phyloP scores from a whole-genome alignment of 1,140 invertebrate genomes.

The Cryptotermes secundus region DNA sequence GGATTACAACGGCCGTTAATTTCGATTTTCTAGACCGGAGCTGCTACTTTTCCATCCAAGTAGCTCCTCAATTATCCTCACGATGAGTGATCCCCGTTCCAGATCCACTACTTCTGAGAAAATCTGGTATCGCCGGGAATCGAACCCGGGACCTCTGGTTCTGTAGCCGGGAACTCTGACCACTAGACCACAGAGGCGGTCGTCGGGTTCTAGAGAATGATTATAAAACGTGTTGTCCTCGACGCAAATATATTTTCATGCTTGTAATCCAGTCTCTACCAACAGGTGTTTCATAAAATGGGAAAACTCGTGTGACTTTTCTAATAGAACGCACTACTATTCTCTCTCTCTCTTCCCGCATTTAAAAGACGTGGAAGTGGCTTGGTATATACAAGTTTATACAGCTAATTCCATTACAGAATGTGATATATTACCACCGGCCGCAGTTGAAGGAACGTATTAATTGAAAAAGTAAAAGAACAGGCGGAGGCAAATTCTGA shows the following conservation, averaged over 20 bases:
- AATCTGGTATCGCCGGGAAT: too few species aligned
- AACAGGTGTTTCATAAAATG: constrained; percentile 22
- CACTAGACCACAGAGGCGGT: too few species aligned
- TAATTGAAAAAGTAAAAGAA: background rate
- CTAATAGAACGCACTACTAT: background rate
- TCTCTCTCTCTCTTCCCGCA: background rate
- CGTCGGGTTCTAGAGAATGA: background rate
- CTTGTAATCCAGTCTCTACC: background rate
- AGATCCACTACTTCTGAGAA: too few species aligned
- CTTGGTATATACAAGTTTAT: background rate
- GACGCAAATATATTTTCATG: too few species aligned
- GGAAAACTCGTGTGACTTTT: background rate
- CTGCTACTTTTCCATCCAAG: too few species aligned
- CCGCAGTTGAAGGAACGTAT: background rate
- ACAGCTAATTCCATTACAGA: constrained; percentile 25
- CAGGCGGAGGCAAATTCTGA: background rate
- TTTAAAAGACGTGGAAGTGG: background rate
- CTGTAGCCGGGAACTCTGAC: too few species aligned
- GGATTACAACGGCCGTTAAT: too few species aligned
- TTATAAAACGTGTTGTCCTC: background rate
- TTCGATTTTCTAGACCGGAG: too few species aligned
- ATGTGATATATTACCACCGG: background rate
- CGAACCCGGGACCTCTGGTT: too few species aligned
- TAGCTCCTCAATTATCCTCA: too few species aligned
- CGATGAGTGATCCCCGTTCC: too few species aligned